These are phyloP conservation scores for Chaenodraco wilsoni DNA, from an alignment of 2,797 vertebrate genomes.

Conservation along the genomic window DNA sequence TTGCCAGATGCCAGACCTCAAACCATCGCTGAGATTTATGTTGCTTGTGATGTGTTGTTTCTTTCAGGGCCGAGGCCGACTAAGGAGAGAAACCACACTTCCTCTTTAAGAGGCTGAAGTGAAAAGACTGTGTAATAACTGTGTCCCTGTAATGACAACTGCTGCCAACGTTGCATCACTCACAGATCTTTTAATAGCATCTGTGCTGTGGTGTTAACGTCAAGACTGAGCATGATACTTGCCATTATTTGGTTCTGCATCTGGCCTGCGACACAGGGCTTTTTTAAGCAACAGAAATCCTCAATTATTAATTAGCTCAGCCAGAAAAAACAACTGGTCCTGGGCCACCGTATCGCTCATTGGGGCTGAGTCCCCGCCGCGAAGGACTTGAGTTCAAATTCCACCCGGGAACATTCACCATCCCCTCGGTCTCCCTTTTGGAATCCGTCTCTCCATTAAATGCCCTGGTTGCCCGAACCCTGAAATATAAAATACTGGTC, in stretches of 20 bases:
- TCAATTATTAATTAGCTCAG: neutral
- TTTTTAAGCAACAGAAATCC: neutral
- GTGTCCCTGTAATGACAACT: constrained; percentile 31
- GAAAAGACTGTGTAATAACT: constrained; percentile 41
- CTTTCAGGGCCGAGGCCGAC: constrained; percentile 36
- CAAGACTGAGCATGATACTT: constrained; percentile 26
- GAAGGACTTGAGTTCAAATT: too few species aligned
- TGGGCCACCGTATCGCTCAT: too few species aligned
- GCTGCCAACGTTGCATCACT: constrained; percentile 37
- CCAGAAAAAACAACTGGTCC: too few species aligned
- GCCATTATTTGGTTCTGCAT: constrained; percentile 21
- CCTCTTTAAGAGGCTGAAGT: constrained; percentile 38
- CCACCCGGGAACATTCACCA: too few species aligned
- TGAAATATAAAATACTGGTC: too few species aligned
- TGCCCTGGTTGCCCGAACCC: too few species aligned
- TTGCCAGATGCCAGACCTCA: constrained; percentile 40
- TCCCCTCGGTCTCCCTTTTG: too few species aligned
- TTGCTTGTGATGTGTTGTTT: constrained; percentile 33
- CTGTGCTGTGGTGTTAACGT: constrained; percentile 16
- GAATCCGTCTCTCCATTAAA: too few species aligned
- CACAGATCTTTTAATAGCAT: constrained; percentile 29
- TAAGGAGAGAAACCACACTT: constrained; percentile 21
- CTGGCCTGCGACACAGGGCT: neutral
- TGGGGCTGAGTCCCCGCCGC: too few species aligned
- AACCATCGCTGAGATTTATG: constrained; percentile 35